Conservation (phyloP, 2,797 vertebrate species). For the Neomorphus geoffroyi region DNA sequence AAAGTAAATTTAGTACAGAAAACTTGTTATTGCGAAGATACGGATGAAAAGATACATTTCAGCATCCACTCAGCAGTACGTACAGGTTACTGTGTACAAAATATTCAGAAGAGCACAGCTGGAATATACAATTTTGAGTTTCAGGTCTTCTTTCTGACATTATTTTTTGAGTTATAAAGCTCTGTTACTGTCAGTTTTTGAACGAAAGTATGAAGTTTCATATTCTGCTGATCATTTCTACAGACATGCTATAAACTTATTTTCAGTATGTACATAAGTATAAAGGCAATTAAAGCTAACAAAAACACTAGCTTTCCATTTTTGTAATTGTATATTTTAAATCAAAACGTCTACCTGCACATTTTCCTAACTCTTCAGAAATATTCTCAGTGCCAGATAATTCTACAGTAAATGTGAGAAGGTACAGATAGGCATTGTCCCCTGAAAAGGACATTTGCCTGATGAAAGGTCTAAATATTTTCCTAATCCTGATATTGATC, state of each 20-base stretch:
- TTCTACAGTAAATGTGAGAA: background rate
- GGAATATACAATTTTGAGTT: background rate
- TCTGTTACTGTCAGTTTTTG: slow-evolving; percentile 2
- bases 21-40: background rate
- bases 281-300: background rate
- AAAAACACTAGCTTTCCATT: background rate
- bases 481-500: slow-evolving; percentile 6
- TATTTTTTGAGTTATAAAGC: slow-evolving; percentile 30
- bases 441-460: background rate
- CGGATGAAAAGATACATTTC: background rate
- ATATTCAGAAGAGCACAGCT: background rate
- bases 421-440: background rate
- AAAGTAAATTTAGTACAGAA: background rate
- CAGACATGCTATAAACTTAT: background rate
- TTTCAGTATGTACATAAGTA: background rate
- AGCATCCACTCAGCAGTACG: background rate
- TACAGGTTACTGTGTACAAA: background rate
- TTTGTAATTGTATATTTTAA: background rate
- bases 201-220: background rate
- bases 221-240: background rate
- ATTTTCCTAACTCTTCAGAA: background rate
- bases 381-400: background rate
- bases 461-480: background rate
- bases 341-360: background rate
- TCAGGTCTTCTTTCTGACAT: slow-evolving; percentile 30